These are phyloP conservation scores for Actinia tenebrosa DNA, from an alignment of 64 coral and sea anemone genomes.

Conservation along the genomic window DNA sequence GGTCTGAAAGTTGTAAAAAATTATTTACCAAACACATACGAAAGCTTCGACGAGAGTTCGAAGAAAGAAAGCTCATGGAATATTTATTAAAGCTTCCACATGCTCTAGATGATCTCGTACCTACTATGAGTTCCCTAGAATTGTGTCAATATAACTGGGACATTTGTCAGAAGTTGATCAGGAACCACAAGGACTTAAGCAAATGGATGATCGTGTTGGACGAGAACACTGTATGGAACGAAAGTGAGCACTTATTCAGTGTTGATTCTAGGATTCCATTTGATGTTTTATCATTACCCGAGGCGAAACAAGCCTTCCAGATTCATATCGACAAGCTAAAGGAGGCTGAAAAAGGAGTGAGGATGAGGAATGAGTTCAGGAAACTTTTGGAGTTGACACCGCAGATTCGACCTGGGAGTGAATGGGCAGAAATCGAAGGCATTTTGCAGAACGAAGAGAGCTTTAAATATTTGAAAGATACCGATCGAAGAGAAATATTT, in stretches of 20 bases:
- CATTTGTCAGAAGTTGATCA: slow-evolving; percentile 83
- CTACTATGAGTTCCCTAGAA: slow-evolving; percentile 68
- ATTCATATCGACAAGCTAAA: slow-evolving; percentile 81
- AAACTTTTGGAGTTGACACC: slow-evolving; percentile 91
- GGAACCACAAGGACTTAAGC: slow-evolving; percentile 77
- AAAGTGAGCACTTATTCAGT: slow-evolving; percentile 83
- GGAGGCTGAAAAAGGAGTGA: slow-evolving; percentile 68
- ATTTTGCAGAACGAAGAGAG: slow-evolving; percentile 95
- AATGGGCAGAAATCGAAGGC: slow-evolving; percentile 69
- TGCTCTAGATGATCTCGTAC: slow-evolving; percentile 85
- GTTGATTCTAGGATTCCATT: slow-evolving; percentile 86
- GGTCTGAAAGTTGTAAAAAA: slow-evolving; percentile 77
- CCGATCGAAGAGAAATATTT: slow-evolving; percentile 75
- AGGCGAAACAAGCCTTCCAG: slow-evolving; percentile 66
- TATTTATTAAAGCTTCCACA: slow-evolving; percentile 89
- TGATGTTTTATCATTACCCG: slow-evolving; percentile 57
- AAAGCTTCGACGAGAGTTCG: slow-evolving; percentile 77
- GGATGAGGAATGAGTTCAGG: slow-evolving; percentile 91
- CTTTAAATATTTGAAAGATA: slow-evolving; percentile 83
- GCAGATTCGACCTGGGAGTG: slow-evolving; percentile 82
- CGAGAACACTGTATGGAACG: slow-evolving; percentile 74
- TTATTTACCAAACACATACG: slow-evolving; percentile 87
- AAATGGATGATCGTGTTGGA: slow-evolving; percentile 93
- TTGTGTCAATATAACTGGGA: slow-evolving; percentile 83
- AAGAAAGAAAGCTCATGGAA: slow-evolving; percentile 72